Conservation (phyloP, 2,797 vertebrate genomes). For the Acanthopagrus latus region DNA sequence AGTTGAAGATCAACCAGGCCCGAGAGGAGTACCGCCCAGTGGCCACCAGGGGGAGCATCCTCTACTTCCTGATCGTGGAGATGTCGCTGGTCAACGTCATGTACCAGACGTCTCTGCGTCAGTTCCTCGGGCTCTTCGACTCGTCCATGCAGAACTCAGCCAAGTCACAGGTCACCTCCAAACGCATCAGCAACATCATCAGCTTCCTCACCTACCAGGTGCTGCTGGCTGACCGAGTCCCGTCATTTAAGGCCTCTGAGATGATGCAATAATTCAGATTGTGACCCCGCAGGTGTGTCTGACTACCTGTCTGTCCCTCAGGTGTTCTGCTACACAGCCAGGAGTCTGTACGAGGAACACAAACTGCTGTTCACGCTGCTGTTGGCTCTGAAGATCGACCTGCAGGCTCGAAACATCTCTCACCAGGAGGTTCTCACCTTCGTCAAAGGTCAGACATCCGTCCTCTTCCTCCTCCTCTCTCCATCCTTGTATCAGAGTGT, state of each 20-base stretch:
- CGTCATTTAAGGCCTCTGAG: background rate
- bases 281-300: background rate
- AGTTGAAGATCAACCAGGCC: constrained; percentile 88
- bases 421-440: constrained; percentile 88
- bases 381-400: constrained; percentile 89
- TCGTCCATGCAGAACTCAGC: constrained; percentile 84
- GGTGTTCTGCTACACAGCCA: constrained; percentile 86
- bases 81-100: constrained; percentile 91
- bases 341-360: constrained; percentile 89
- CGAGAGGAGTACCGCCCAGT: constrained; percentile 91
- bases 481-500: background rate
- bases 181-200: constrained; percentile 85
- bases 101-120: constrained; percentile 90
- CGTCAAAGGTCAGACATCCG: constrained; percentile 86
- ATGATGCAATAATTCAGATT: background rate
- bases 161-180: constrained; percentile 87
- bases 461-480: background rate
- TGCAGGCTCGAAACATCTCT: constrained; percentile 87
- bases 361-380: constrained; percentile 90
- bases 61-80: constrained; percentile 92
- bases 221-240: background rate
- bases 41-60: constrained; percentile 89
- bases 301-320: constrained; percentile 53
- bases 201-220: constrained; percentile 88
- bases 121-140: constrained; percentile 90